Conservation (phyloP, 2,797 vertebrate species). For the Semaprochilodus insignis region DNA sequence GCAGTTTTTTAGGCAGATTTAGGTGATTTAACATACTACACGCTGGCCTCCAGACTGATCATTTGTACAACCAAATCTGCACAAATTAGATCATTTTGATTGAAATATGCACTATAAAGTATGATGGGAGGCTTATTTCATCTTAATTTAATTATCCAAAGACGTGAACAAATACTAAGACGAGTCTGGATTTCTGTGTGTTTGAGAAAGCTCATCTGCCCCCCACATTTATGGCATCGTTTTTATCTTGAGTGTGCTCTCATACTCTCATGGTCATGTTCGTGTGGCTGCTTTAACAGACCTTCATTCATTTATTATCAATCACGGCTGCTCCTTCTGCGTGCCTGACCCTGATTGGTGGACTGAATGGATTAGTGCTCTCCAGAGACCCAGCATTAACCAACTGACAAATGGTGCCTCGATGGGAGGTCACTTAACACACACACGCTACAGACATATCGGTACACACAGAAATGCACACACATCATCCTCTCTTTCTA, state of each 20-base stretch:
- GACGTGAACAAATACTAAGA: background rate
- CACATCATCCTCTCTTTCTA: background rate
- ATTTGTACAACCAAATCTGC: no score
- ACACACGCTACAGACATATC: conserved; percentile 1
- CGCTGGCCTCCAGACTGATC: no score
- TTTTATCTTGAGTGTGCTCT: background rate
- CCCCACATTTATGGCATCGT: background rate
- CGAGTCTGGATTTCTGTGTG: background rate
- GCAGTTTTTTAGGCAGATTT: no score
- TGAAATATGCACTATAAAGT: no score
- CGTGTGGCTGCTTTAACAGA: conserved; percentile 13
- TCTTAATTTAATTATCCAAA: no score
- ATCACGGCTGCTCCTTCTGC: conserved; percentile 28
- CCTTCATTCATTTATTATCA: conserved; percentile 32
- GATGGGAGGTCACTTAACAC: conserved; percentile 50
- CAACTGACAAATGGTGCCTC: conserved; percentile 57
- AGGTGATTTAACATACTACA: no score
- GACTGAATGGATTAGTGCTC: conserved; percentile 44
- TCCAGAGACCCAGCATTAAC: conserved; percentile 55
- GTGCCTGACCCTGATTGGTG: conserved; percentile 51
- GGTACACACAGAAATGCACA: conserved; percentile 1
- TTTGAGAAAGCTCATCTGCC: background rate
- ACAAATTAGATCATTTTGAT: no score
- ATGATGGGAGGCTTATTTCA: no score
- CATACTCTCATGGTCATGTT: background rate